Evolutionary conservation across 2,113 vertebrate genomes (phyloP).

Genomic region (Motacilla alba): DNA sequence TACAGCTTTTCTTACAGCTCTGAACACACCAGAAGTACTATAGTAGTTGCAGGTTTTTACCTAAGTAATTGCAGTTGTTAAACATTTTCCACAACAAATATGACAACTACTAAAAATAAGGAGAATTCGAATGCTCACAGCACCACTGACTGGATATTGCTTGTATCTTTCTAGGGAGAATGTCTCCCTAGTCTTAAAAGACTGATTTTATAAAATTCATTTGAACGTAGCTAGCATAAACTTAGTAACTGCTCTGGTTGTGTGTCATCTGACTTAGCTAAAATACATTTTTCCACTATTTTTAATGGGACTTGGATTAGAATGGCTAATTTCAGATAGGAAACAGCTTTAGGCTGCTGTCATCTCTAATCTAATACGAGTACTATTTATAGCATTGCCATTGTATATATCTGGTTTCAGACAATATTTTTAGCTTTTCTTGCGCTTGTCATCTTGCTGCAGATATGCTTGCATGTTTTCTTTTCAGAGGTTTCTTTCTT

Average conservation of each 20-base stretch:
- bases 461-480: background rate
- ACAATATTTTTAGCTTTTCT: constrained; percentile 5
- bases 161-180: background rate
- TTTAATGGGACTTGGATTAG: background rate
- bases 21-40: background rate
- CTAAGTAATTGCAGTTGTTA: background rate
- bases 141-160: background rate
- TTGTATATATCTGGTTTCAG: background rate
- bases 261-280: background rate
- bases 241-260: background rate
- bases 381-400: background rate
- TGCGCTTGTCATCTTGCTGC: background rate
- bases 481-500: background rate
- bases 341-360: constrained; percentile 26
- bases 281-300: background rate
- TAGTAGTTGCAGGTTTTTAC: background rate
- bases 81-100: background rate
- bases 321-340: background rate
- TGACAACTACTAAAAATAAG: background rate
- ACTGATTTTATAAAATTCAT: background rate
- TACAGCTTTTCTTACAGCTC: background rate
- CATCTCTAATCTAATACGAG: background rate
- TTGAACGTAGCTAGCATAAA: background rate
- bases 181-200: background rate
- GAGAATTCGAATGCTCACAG: background rate